Percentiles rank a stretch among this genome's conserved stretches.
Evolutionary conservation across 2,888 invertebrate species (phyloP).

Genomic region (Dasysyrphus tricinctus): DNA sequence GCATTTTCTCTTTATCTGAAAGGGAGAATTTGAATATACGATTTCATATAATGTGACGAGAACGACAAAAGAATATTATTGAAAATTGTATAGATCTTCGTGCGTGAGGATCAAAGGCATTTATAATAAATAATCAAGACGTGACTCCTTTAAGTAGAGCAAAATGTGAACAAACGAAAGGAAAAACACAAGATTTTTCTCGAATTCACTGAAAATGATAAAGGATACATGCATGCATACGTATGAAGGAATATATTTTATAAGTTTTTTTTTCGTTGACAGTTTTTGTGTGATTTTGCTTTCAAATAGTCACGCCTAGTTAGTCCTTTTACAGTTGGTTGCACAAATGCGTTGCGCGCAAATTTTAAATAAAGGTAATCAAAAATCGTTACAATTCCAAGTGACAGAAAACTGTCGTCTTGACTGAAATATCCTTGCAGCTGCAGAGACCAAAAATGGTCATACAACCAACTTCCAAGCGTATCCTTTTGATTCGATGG

Average conservation of each 20-base stretch:
- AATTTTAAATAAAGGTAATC: slow-evolving; percentile 58
- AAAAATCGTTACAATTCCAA: slow-evolving; percentile 53
- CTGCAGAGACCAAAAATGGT: slow-evolving; percentile 38
- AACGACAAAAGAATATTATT: slow-evolving; percentile 10
- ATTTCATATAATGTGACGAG: neutral
- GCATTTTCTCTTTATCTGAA: slow-evolving; percentile 46
- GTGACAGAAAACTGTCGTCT: neutral
- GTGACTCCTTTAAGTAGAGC: slow-evolving; percentile 30
- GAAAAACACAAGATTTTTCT: slow-evolving; percentile 25
- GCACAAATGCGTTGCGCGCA: slow-evolving; percentile 56
- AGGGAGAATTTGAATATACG: slow-evolving; percentile 57
- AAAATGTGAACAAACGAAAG: slow-evolving; percentile 1
- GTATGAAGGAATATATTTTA: slow-evolving; percentile 33
- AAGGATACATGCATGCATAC: slow-evolving; percentile 16
- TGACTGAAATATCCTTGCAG: slow-evolving; percentile 68
- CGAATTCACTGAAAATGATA: slow-evolving; percentile 36
- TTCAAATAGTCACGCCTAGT: slow-evolving; percentile 71
- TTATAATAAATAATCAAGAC: slow-evolving; percentile 67
- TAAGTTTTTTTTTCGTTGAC: slow-evolving; percentile 58
- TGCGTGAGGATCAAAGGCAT: slow-evolving; percentile 72
- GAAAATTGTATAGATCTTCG: slow-evolving; percentile 30
- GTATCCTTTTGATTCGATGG: slow-evolving; percentile 50
- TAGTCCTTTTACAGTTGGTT: slow-evolving; percentile 66
- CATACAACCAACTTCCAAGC: slow-evolving; percentile 53
- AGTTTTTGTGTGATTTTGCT: slow-evolving; percentile 62